Percentiles rank a stretch among this genome's conserved stretches.
Evolutionary conservation across 2,888 invertebrate species (phyloP).

Genomic region (Dicranocentrus wangi): DNA sequence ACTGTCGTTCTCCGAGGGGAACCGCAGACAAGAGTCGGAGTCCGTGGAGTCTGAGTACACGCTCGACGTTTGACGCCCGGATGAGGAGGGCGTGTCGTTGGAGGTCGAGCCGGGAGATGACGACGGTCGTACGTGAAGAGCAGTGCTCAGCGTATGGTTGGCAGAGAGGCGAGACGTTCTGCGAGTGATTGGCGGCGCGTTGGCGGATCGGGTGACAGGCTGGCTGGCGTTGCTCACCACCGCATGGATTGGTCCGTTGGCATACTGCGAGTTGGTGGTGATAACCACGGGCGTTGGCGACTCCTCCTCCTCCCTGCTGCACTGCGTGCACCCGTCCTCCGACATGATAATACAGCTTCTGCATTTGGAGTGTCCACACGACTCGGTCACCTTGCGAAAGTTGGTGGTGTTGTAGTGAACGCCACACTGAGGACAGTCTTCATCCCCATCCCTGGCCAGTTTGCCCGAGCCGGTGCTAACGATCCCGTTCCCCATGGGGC

Average conservation of each 20-base stretch:
- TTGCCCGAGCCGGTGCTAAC: not conserved
- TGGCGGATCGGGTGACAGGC: not conserved
- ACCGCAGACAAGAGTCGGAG: slow-evolving; percentile 48
- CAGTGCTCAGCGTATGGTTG: not conserved
- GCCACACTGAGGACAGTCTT: slow-evolving; percentile 69
- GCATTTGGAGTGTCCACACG: slow-evolving; percentile 71
- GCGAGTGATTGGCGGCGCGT: slow-evolving; percentile 6
- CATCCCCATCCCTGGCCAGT: slow-evolving; percentile 32
- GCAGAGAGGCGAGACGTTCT: slow-evolving; percentile 21
- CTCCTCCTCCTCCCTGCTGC: slow-evolving; percentile 28
- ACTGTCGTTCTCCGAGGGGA: slow-evolving; percentile 41
- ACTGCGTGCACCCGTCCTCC: slow-evolving; percentile 69
- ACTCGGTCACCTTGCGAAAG: slow-evolving; percentile 68
- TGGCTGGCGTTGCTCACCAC: not conserved
- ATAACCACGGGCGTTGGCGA: not conserved
- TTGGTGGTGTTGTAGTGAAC: slow-evolving; percentile 56
- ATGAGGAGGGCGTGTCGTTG: slow-evolving; percentile 27
- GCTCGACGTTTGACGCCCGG: slow-evolving; percentile 41
- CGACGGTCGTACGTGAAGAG: slow-evolving; percentile 12
- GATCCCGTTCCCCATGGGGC: slow-evolving; percentile 4
- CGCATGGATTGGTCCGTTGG: not conserved
- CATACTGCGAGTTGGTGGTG: not conserved
- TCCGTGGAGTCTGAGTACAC: slow-evolving; percentile 53
- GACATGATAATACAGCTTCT: slow-evolving; percentile 68
- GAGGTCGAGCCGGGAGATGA: slow-evolving; percentile 41